Conservation (phyloP, 2,888 invertebrate species). For the Malthinus seriepunctatus region DNA sequence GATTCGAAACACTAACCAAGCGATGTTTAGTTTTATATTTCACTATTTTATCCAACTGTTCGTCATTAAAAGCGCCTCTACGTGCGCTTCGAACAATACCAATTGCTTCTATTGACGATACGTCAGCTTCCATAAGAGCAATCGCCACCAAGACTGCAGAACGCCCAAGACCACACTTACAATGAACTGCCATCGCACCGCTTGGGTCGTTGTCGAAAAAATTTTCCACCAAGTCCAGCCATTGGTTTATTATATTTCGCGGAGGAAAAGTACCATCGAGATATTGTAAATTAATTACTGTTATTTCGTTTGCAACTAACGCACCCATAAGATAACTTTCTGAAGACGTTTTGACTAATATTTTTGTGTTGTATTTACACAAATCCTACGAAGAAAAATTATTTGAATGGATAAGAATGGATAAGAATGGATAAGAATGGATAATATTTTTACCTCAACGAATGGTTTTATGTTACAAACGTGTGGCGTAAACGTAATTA, state of each 20-base stretch:
- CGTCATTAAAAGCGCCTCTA: conserved; percentile 10
- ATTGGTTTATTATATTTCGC: conserved; percentile 7
- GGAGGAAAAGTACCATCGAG: conserved; percentile 22
- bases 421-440: too few species aligned
- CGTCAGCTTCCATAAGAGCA: conserved; percentile 24
- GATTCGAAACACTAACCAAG: background rate
- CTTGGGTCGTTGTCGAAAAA: conserved; percentile 9
- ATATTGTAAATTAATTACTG: conserved; percentile 8
- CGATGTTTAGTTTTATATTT: conserved; percentile 7
- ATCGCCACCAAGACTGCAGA: conserved; percentile 25
- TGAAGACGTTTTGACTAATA: conserved; percentile 11
- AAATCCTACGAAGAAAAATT: conserved; percentile 14
- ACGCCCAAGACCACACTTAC: conserved; percentile 22
- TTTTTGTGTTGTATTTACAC: conserved; percentile 2
- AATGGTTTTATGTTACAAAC: background rate
- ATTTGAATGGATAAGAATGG: background rate
- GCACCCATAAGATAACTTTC: background rate
- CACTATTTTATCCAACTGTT: conserved; percentile 1
- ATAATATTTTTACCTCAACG: conserved; percentile 12
- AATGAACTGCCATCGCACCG: conserved; percentile 20
- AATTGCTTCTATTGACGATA: conserved; percentile 7
- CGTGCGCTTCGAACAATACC: conserved; percentile 13
- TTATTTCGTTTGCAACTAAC: conserved; percentile 12
- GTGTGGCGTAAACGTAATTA: conserved; percentile 11
- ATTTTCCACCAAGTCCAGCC: conserved; percentile 14